Conservation (phyloP, 2,888 invertebrate species). For the Oasisia sp. region DNA sequence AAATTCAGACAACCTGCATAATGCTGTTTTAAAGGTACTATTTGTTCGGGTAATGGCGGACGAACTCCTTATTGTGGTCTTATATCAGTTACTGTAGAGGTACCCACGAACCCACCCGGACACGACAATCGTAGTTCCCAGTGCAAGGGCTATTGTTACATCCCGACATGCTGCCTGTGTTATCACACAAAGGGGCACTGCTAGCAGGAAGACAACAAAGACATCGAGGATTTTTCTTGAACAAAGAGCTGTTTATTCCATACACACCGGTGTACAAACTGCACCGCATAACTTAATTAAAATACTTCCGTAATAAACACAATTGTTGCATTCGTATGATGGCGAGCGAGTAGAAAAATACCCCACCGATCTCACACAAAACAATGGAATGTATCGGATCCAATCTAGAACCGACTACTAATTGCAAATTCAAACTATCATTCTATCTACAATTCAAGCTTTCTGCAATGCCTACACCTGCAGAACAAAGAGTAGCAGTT, state of each 20-base stretch:
- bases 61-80: no score
- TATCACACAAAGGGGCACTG: background rate
- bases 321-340: background rate
- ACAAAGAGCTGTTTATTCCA: constrained; percentile 13
- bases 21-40: no score
- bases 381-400: background rate
- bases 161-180: background rate
- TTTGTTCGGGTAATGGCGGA: no score
- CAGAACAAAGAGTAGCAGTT: background rate
- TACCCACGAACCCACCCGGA: background rate
- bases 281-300: background rate
- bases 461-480: background rate
- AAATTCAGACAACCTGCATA: no score
- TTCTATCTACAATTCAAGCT: constrained; percentile 13
- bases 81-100: background rate
- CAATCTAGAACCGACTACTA: background rate
- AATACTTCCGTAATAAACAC: background rate
- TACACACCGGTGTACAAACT: background rate
- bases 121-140: background rate
- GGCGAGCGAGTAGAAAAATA: constrained; percentile 9
- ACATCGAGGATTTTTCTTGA: background rate
- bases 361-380: background rate
- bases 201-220: background rate
- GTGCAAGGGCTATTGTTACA: background rate
- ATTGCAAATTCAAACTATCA: background rate